Percentiles rank a stretch among this genome's conserved stretches.
Evolutionary conservation across 2,113 vertebrate genomes (phyloP).

Genomic region (Chunga burmeisteri): DNA sequence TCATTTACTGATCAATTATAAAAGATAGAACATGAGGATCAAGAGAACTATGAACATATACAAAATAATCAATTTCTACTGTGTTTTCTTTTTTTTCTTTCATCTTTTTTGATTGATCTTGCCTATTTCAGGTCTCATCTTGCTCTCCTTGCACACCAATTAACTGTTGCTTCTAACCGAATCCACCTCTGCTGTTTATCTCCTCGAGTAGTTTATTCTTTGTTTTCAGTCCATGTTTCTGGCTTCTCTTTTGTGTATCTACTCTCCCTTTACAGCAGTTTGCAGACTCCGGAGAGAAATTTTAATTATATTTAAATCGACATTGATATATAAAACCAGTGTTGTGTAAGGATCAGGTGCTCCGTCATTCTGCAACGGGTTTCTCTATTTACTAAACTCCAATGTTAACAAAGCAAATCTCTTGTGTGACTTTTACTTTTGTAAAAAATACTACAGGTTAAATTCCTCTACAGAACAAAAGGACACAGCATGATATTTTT

Average conservation of each 20-base stretch:
- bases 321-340: neutral
- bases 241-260: neutral
- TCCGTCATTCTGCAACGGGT: neutral
- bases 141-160: neutral
- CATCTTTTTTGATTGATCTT: neutral
- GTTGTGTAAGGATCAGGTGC: neutral
- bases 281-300: neutral
- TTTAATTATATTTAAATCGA: slow-evolving; percentile 8
- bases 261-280: neutral
- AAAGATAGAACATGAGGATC: neutral
- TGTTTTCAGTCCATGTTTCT: neutral
- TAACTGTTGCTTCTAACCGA: neutral
- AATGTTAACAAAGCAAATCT: neutral
- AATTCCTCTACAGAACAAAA: neutral
- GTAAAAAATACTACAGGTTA: neutral
- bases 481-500: neutral
- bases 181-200: neutral
- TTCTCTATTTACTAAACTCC: neutral
- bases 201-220: neutral
- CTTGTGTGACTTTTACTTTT: neutral
- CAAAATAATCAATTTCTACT: neutral
- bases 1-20: neutral
- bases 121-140: neutral
- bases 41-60: neutral
- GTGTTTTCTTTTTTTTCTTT: neutral